phyloP scores from a whole-genome alignment of 2,888 invertebrate genomes.

The Drosophila antonietae region DNA sequence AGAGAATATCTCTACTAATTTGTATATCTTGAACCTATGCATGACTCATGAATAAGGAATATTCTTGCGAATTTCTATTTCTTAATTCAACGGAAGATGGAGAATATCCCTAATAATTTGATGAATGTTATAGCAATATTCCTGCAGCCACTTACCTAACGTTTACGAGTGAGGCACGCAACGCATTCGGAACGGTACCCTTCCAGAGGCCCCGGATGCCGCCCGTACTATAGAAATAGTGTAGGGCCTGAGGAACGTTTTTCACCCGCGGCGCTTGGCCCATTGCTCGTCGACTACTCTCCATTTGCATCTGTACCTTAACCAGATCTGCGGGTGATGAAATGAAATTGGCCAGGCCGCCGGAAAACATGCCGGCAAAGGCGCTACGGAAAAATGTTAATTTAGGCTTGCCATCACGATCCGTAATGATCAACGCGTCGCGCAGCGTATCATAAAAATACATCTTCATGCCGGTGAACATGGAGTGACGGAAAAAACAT shows the following conservation, averaged over 20 bases:
- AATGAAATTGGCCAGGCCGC: constrained; percentile 20
- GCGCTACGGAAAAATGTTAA: constrained; percentile 37
- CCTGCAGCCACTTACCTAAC: constrained; percentile 85
- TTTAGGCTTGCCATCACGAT: constrained; percentile 21
- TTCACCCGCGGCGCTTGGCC: constrained; percentile 91
- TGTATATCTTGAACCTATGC: too few species aligned
- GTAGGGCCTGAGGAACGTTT: constrained; percentile 90
- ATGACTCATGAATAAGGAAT: too few species aligned
- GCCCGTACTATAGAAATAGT: constrained; percentile 88
- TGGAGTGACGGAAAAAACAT: constrained; percentile 44
- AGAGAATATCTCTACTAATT: too few species aligned
- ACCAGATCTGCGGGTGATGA: constrained; percentile 94
- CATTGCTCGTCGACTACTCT: constrained; percentile 90
- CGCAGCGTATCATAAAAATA: constrained; percentile 38
- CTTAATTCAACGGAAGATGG: too few species aligned
- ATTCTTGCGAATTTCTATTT: too few species aligned
- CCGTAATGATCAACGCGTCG: constrained; percentile 3
- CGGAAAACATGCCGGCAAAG: constrained; percentile 30
- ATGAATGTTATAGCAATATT: background rate
- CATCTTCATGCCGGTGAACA: constrained; percentile 54
- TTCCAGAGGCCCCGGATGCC: constrained; percentile 94
- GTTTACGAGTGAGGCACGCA: constrained; percentile 90
- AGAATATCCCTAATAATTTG: too few species aligned
- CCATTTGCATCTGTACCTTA: constrained; percentile 96
- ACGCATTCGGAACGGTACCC: constrained; percentile 94